Evolutionary conservation across 2,888 invertebrate genomes (phyloP).

Genomic region (Papilio demoleus): DNA sequence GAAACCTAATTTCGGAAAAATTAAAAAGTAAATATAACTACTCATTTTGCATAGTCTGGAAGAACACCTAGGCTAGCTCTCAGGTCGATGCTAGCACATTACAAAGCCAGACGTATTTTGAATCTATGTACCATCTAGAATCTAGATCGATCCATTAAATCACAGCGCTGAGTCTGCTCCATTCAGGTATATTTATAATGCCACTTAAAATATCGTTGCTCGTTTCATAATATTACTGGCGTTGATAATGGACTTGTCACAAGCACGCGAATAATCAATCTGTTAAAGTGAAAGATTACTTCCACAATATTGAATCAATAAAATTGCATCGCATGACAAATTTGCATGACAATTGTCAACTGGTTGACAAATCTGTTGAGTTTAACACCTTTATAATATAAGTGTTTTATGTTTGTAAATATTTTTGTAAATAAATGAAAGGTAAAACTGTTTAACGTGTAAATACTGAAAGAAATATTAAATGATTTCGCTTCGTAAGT

Average conservation of each 20-base stretch:
- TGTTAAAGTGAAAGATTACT: conserved; percentile 46
- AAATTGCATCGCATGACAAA: conserved; percentile 42
- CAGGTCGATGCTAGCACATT: too few relatives aligned
- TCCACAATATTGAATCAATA: conserved; percentile 42
- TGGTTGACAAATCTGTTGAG: conserved; percentile 15
- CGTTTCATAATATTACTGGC: conserved; percentile 21
- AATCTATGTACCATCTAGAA: not conserved
- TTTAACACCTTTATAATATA: not conserved
- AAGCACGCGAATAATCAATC: conserved; percentile 44
- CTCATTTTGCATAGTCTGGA: too few relatives aligned
- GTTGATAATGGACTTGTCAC: conserved; percentile 37
- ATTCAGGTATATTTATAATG: conserved; percentile 32
- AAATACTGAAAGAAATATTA: too few relatives aligned
- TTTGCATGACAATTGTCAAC: conserved; percentile 22
- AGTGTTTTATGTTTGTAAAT: not conserved
- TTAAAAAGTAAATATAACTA: too few relatives aligned
- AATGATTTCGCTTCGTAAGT: too few relatives aligned
- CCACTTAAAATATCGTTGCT: conserved; percentile 32
- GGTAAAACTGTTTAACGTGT: too few relatives aligned
- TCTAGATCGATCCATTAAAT: conserved; percentile 34
- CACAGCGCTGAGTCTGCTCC: conserved; percentile 17
- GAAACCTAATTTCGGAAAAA: too few relatives aligned
- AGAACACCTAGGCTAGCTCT: too few relatives aligned
- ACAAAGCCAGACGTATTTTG: too few relatives aligned
- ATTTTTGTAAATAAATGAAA: not conserved